Conservation (phyloP, 2,113 vertebrate species). For the Heterotis niloticus region DNA sequence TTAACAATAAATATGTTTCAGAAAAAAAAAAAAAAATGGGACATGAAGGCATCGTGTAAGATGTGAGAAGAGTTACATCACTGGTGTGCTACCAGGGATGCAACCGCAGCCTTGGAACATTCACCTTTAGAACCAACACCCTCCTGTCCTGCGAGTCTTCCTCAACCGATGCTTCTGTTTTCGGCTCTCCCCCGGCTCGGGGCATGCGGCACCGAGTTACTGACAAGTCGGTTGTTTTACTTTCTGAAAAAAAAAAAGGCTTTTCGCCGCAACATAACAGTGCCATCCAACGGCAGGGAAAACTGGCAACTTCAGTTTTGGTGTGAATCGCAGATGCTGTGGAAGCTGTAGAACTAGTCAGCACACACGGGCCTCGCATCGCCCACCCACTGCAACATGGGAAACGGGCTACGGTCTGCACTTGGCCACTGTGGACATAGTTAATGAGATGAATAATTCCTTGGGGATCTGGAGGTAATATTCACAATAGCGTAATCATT, state of each 20-base stretch:
- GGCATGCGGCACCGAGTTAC: background rate
- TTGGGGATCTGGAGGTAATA: conserved; percentile 5
- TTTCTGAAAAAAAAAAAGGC: background rate
- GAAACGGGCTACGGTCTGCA: background rate
- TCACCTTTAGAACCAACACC: too few relatives aligned
- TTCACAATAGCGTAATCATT: conserved; percentile 20
- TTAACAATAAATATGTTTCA: background rate
- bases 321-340: background rate
- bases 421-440: background rate
- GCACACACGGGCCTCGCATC: background rate
- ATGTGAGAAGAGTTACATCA: background rate
- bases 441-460: conserved; percentile 18
- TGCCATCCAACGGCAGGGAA: background rate
- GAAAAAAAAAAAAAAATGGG: background rate
- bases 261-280: too few relatives aligned
- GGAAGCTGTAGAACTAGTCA: background rate
- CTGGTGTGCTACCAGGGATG: too few relatives aligned
- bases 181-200: too few relatives aligned
- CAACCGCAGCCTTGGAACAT: too few relatives aligned
- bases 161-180: background rate
- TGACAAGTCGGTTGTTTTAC: background rate
- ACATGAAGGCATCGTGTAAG: background rate
- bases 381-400: background rate
- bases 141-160: background rate
- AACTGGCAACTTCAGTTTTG: background rate